These are phyloP conservation scores for Spodoptera exigua DNA, from an alignment of 2,888 invertebrate species.

Conservation along the genomic window DNA sequence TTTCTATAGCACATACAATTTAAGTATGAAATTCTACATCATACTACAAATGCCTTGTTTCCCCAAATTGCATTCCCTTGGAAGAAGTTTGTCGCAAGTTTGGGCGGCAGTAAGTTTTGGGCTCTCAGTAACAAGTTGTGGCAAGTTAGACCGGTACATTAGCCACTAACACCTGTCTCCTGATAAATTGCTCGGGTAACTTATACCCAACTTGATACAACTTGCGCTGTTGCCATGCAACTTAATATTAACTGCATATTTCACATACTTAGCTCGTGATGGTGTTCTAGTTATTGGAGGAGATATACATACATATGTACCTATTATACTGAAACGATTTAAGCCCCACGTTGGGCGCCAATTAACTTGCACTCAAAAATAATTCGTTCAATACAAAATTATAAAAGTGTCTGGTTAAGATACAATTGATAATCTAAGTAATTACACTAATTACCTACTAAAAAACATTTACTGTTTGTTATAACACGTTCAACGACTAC, in stretches of 20 bases:
- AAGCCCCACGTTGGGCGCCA: too few species aligned
- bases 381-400: too few species aligned
- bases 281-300: too few species aligned
- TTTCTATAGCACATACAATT: too few species aligned
- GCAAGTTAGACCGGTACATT: conserved; percentile 55
- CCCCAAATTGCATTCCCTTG: conserved; percentile 43
- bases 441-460: not conserved
- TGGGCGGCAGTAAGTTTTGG: conserved; percentile 47
- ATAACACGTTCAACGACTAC: not conserved
- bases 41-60: not conserved
- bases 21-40: too few species aligned
- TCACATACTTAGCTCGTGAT: conserved; percentile 4
- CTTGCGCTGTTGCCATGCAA: conserved; percentile 48
- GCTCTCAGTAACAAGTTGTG: conserved; percentile 44
- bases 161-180: conserved; percentile 63
- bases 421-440: conserved; percentile 7
- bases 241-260: conserved; percentile 53
- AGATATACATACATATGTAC: too few species aligned
- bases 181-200: conserved; percentile 63
- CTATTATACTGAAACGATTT: too few species aligned
- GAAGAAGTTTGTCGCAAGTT: conserved; percentile 21
- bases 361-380: too few species aligned
- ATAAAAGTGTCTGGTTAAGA: too few species aligned
- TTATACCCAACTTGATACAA: conserved; percentile 55
- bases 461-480: not conserved